These are phyloP conservation scores for Drosophila kanekoi DNA, from an alignment of 2,888 invertebrate species.

Conservation along the genomic window DNA sequence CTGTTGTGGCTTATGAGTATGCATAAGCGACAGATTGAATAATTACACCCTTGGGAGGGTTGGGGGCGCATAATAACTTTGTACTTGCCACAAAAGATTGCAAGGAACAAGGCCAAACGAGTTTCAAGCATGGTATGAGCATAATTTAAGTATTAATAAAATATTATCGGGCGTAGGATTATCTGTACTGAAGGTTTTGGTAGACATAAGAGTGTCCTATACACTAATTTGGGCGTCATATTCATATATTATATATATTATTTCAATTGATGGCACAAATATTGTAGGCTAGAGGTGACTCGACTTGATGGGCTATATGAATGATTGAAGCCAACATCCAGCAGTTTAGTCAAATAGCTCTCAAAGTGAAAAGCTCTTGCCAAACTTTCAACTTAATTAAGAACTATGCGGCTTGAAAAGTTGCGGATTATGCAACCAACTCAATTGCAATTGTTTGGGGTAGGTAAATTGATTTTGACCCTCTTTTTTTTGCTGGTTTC, in stretches of 20 bases:
- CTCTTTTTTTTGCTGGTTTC: conserved; percentile 27
- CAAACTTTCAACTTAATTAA: conserved; percentile 57
- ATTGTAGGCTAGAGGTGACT: not conserved
- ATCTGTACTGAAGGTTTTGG: not conserved
- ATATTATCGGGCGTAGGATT: conserved; percentile 9
- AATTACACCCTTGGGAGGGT: conserved; percentile 66
- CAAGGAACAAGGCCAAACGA: conserved; percentile 26
- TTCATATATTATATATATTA: no score
- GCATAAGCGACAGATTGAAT: conserved; percentile 72
- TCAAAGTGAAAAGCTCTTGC: conserved; percentile 28
- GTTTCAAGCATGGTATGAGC: conserved; percentile 10
- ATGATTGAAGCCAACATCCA: not conserved
- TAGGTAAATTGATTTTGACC: conserved; percentile 64
- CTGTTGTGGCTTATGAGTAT: conserved; percentile 40
- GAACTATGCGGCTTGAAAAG: conserved; percentile 47
- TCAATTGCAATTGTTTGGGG: conserved; percentile 58
- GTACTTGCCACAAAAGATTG: conserved; percentile 29
- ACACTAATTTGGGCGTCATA: not conserved
- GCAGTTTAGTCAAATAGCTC: conserved; percentile 6
- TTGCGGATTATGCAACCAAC: conserved; percentile 49
- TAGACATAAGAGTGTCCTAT: not conserved
- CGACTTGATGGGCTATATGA: conserved; percentile 10
- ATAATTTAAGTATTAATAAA: conserved; percentile 23
- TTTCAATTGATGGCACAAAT: no score
- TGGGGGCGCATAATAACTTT: conserved; percentile 26